Evolutionary conservation across 2,797 vertebrate genomes (phyloP).

Genomic region (Phoxinus dragarum): DNA sequence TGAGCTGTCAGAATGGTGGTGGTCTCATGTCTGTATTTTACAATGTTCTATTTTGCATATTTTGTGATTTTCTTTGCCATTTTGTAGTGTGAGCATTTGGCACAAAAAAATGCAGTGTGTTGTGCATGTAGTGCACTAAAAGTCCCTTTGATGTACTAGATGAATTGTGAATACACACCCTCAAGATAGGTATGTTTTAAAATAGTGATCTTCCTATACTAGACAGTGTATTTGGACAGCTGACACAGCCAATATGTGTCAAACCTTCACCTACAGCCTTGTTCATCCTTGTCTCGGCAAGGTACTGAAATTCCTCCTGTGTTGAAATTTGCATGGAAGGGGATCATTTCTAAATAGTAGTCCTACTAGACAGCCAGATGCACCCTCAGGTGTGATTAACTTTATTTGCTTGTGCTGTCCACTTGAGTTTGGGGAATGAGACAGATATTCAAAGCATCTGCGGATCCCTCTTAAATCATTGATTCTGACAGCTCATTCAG

Average conservation of each 20-base stretch:
- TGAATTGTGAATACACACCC: not conserved
- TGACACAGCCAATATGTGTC: not conserved
- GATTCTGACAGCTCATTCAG: constrained; percentile 36
- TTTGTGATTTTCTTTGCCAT: not conserved
- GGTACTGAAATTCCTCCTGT: constrained; percentile 73
- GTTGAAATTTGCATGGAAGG: not conserved
- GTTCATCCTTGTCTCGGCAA: constrained; percentile 29
- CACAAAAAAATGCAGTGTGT: too few species aligned
- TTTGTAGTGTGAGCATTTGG: not conserved
- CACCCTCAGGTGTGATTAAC: not conserved
- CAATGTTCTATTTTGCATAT: not conserved
- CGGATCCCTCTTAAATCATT: constrained; percentile 13
- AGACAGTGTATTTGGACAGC: not conserved
- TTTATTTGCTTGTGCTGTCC: not conserved
- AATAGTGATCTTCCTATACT: not conserved
- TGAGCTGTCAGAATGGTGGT: not conserved
- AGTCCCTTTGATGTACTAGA: not conserved
- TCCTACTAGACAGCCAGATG: not conserved
- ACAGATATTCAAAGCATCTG: not conserved
- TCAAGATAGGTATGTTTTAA: not conserved
- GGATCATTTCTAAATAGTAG: not conserved
- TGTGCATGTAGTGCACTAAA: not conserved
- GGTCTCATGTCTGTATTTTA: too few species aligned
- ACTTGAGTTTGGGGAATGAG: constrained; percentile 10
- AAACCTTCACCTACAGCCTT: not conserved